Conservation (phyloP, 1,140 invertebrate genomes). For the Diabrotica undecimpunctata region DNA sequence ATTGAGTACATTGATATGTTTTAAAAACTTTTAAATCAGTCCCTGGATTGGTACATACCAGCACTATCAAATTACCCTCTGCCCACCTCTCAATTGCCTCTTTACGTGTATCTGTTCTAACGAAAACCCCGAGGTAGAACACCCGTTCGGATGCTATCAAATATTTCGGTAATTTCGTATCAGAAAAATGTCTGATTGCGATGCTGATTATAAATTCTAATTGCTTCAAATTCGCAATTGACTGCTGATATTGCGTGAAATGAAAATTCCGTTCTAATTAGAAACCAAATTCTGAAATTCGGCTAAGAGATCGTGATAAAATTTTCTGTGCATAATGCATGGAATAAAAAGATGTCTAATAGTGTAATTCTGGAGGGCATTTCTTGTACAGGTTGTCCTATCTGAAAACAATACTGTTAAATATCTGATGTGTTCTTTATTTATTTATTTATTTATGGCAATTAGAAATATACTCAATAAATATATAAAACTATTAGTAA, state of each 20-base stretch:
- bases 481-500: too few relatives aligned
- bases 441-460: too few relatives aligned
- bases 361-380: neutral
- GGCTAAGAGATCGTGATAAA: neutral
- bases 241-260: constrained; percentile 2
- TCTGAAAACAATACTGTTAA: neutral
- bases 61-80: neutral
- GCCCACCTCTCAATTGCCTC: neutral
- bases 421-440: too few relatives aligned
- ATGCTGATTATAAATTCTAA: neutral
- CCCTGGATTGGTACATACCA: neutral
- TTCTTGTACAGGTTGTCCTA: neutral
- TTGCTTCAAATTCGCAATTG: neutral
- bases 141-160: neutral
- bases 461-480: too few relatives aligned
- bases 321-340: neutral
- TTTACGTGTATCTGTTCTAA: neutral
- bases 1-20: too few relatives aligned
- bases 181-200: neutral
- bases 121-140: neutral
- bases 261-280: neutral
- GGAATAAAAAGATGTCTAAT: neutral
- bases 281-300: neutral
- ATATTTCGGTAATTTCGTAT: neutral
- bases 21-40: too few relatives aligned